These are phyloP conservation scores for Apamea monoglypha DNA, from an alignment of 2,888 invertebrate species.

Conservation along the genomic window DNA sequence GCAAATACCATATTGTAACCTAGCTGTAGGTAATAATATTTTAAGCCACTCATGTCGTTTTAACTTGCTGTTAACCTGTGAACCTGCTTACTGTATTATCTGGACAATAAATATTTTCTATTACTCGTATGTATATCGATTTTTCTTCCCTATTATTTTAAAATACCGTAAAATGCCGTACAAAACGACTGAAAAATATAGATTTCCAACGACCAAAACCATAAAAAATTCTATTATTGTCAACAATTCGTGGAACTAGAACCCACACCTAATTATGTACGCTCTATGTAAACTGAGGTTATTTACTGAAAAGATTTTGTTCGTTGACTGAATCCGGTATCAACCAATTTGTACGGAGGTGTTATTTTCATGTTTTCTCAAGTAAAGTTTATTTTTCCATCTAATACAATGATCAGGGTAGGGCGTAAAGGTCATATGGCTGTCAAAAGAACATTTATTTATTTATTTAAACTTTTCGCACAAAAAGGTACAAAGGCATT, in stretches of 20 bases:
- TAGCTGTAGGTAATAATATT: no score
- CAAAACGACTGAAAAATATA: not conserved
- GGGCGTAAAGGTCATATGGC: not conserved
- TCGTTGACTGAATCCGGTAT: slow-evolving; percentile 30
- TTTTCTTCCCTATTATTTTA: not conserved
- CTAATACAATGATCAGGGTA: not conserved
- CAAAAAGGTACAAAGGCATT: no score
- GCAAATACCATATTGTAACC: no score
- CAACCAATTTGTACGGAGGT: slow-evolving; percentile 45
- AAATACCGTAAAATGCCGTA: not conserved
- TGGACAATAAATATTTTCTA: no score
- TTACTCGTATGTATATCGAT: no score
- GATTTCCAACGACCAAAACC: not conserved
- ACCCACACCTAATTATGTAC: slow-evolving; percentile 1
- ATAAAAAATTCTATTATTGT: not conserved
- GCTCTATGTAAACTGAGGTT: slow-evolving; percentile 6
- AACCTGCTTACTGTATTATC: no score
- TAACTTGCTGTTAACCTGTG: no score
- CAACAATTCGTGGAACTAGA: slow-evolving; percentile 26
- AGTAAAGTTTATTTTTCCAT: slow-evolving; percentile 17
- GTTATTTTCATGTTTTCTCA: slow-evolving; percentile 28
- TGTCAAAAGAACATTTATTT: slow-evolving; percentile 17
- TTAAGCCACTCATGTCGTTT: no score
- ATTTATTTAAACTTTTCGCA: no score
- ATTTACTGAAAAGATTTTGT: slow-evolving; percentile 44